Base-by-base conservation (phyloP, 1,140 invertebrate species). In the Homalodisca vitripennis region DNA sequence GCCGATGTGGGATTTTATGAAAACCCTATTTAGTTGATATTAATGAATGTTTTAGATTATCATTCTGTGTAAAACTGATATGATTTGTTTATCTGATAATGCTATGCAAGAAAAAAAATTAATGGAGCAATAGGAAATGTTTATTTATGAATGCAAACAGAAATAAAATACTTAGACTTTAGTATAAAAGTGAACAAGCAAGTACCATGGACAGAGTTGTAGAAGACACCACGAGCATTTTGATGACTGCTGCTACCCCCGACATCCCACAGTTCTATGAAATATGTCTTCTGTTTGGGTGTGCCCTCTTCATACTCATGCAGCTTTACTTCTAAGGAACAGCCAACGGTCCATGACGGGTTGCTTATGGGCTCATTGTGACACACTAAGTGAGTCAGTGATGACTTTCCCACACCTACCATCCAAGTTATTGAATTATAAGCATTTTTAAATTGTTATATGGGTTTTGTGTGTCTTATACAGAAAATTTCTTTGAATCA, bases 231-330 rank as follows among this genome's bases (percentile, higher is more conserved):
- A 77, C 97, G 84, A 17, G 94, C 92, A 80, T 97, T 97, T 77
- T 90, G 87, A 79, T 98, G 97, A 76, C 87, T 93, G 74, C 91
- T 88, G 72, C 94, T 97, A 17, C 97, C 97, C 20, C 97, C 97
- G 70, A 98, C 87, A 79, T 99, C 97, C 90, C 95, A 98, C 26
- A 98, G 82, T 82, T 98, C 97, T 47, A 98, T 85, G 81, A 98
- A 98, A 82, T 92, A 98, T 27, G 91, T 91, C 73, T 91, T 91
- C 78, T 98, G 95, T 63, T 87, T 86, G 14, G 92, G 90, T 0
- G 94, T 98, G 14, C 95, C 95, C 84, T 97, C 95, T 79, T 94
- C 95, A 75, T 92, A 98, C 79, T 95, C 93, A 77, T 98, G 96
- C 26, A 98, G 82, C 84, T 95, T 97, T 0, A 98, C 94, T 83